Percentiles rank a stretch among this genome's conserved stretches.
Conservation (phyloP, 2,888 invertebrate species). For the Pandemis corylana region DNA sequence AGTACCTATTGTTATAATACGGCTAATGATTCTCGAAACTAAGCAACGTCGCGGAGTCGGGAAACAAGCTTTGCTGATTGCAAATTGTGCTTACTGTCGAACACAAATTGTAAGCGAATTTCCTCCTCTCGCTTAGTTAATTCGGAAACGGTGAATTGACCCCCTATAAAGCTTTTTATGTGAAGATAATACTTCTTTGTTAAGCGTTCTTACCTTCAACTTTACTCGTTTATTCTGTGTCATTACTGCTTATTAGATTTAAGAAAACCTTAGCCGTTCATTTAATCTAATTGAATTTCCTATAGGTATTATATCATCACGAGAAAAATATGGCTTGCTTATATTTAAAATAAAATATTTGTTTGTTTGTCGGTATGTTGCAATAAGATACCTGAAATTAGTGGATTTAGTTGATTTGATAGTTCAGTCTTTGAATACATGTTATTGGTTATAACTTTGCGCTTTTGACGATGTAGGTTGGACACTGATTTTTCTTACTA, state of each 20-base stretch:
- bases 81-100: slow-evolving; percentile 77
- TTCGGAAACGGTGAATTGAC: slow-evolving; percentile 65
- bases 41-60: slow-evolving; percentile 54
- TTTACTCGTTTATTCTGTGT: slow-evolving; percentile 3
- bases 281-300: background rate
- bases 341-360: background rate
- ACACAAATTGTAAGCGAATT: slow-evolving; percentile 76
- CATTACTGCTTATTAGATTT: slow-evolving; percentile 11
- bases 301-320: background rate
- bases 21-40: slow-evolving; percentile 63
- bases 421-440: no score
- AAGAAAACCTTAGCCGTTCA: background rate
- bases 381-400: no score
- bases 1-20: slow-evolving; percentile 38
- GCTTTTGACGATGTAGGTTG: no score
- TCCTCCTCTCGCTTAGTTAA: slow-evolving; percentile 62
- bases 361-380: background rate
- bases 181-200: slow-evolving; percentile 31
- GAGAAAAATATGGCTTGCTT: background rate
- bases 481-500: no score
- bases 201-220: slow-evolving; percentile 14
- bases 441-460: no score
- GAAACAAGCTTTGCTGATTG: slow-evolving; percentile 78
- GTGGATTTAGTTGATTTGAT: no score
- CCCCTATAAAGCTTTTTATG: slow-evolving; percentile 59